Base-by-base conservation (phyloP, 2,113 vertebrate species). In the Acrocephalus kingi region DNA sequence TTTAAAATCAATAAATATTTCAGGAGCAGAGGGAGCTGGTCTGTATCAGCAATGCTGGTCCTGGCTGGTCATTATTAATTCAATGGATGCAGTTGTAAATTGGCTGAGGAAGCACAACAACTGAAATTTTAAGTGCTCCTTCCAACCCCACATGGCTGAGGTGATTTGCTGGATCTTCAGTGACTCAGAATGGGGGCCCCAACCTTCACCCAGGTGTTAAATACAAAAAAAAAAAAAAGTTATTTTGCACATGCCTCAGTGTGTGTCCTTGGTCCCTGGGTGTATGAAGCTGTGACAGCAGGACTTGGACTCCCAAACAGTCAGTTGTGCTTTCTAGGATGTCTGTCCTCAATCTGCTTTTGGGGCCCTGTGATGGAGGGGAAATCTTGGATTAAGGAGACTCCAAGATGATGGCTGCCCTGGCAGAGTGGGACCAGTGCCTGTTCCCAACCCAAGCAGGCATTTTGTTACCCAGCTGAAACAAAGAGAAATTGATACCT, bases 1-100 rank as follows among this genome's bases (percentile, higher is more conserved):
- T 95, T 96, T 85, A 91, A 88, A 93, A 86, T 72, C 58, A 76
- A 93, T 97, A 48, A 97, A 95, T 97, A 96, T 98, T 97, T 96
- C 88, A 95, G 89, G 86, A 94, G 83, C 72, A 13, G 61, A 51
- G 62, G 55, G 77, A 88, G 88, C 4, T 19, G 35, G 72, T 87
- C 71, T 15, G 33, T 74, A 58, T 83, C 75, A 75, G 88, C 63
- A 35, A 2, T 15, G 35, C 83, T 41, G 33, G 56, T 58, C 85
- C 79, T 64, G 90, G 67, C 83, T 83, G 91, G 96, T 83, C 62
- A 20, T 97, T 90, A 97, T 95, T 94, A 97, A 97, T 97, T 93
- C 92, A 93, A 31, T 80, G 90, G 95, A 41, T 87, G 80, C 62
- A 31, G 90, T 28, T 91, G 58, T 90, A 66, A 96, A 90, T 86